phyloP scores from a whole-genome alignment of 2,888 invertebrate species.

The Allacma fusca region DNA sequence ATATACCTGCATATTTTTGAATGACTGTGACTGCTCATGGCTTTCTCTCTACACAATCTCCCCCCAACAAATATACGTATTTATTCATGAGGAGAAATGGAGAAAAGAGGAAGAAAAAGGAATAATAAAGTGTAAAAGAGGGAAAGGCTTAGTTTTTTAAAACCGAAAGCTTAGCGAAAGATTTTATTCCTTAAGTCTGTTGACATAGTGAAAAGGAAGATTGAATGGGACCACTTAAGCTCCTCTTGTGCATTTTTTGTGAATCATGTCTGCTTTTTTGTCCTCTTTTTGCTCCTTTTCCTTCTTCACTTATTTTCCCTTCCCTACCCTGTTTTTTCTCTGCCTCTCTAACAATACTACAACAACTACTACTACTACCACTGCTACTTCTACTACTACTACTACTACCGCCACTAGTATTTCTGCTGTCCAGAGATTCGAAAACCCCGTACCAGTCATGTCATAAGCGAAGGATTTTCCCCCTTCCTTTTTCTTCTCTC shows the following conservation, averaged over 20 bases:
- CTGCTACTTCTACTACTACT: too few species aligned
- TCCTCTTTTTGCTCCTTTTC: neutral
- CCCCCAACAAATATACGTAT: neutral
- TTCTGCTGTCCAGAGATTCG: too few species aligned
- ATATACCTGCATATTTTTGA: too few species aligned
- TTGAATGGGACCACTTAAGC: conserved; percentile 33
- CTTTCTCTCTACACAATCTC: too few species aligned
- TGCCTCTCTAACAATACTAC: too few species aligned
- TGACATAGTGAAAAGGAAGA: conserved; percentile 31
- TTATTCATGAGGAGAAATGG: neutral
- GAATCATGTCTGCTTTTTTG: conserved; percentile 13
- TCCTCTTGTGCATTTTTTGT: conserved; percentile 27
- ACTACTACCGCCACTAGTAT: too few species aligned
- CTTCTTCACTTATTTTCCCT: neutral
- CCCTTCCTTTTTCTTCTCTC: neutral
- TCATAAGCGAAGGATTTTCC: too few species aligned
- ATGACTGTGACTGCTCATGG: too few species aligned
- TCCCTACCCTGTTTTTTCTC: neutral
- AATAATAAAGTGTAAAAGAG: conserved; percentile 4
- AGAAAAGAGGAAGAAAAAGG: neutral
- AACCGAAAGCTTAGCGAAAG: conserved; percentile 9
- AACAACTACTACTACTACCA: too few species aligned
- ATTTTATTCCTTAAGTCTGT: conserved; percentile 21
- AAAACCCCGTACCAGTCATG: too few species aligned
- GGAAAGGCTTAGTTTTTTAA: conserved; percentile 6